phyloP scores from a whole-genome alignment of 1,140 invertebrate genomes.

The Homalodisca vitripennis region DNA sequence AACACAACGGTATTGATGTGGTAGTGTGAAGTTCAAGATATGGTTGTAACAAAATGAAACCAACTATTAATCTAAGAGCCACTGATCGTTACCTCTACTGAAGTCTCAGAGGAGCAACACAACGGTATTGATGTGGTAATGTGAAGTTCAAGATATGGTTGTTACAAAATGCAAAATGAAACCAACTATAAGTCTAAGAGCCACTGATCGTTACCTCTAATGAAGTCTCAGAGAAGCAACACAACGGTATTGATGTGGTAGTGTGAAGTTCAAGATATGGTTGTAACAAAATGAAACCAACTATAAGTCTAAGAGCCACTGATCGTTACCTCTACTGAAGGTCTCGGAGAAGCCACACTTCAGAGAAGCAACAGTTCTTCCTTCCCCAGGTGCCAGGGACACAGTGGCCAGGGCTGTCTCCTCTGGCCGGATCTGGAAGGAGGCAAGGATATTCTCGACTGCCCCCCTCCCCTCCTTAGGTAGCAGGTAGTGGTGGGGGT shows the following conservation, averaged over 20 bases:
- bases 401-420: not conserved
- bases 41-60: too few species aligned
- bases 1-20: too few species aligned
- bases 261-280: not conserved
- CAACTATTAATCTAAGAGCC: too few species aligned
- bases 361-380: not conserved
- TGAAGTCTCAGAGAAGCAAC: not conserved
- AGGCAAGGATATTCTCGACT: slow-evolving; percentile 59
- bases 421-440: slow-evolving; percentile 48
- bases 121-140: too few species aligned
- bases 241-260: not conserved
- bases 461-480: slow-evolving; percentile 67
- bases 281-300: not conserved
- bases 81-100: too few species aligned
- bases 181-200: not conserved
- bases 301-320: not conserved
- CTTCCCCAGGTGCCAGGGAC: not conserved
- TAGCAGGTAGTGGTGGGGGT: slow-evolving; percentile 80
- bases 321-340: not conserved
- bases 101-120: too few species aligned
- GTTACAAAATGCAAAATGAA: not conserved
- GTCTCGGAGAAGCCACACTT: not conserved
- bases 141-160: not conserved
- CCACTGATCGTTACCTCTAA: not conserved
- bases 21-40: too few species aligned